Evolutionary conservation across 2,797 vertebrate species (phyloP), one percentile per base, ranked within the genome.

Genomic region (Erpetoichthys calabaricus): DNA sequence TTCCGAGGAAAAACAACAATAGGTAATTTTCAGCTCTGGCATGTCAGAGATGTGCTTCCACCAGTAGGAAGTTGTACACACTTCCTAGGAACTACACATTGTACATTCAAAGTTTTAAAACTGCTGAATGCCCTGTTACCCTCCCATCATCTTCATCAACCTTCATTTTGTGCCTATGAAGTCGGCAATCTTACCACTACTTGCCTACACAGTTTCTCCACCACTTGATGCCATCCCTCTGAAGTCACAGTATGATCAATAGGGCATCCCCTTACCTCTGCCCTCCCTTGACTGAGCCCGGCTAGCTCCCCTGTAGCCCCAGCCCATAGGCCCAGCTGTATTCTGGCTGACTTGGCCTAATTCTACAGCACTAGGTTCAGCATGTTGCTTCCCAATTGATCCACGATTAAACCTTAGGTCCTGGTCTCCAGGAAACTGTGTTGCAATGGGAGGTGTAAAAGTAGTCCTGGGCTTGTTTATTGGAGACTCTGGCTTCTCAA

Each of bases 351-450:
- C 60, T 47, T 82, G 80, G 65, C 77, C 80, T 0, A 76, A 65
- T 60, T 71, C 71, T 42, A 77, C 69, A 60, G 57, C 63, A 51
- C 61, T 59, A 5, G 60, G 50, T 3, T 78, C 79, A 73, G 65
- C 61, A 4, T 45, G 50, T 51, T 76, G 82, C 49, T 80, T 7
- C 59, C 61, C 7, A 25, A 79, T 67, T 65, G 70, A 89, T 65
- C 68, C 54, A 6, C 86, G 83, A 70, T 89, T 74, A 69, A 95
- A 98, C 61, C 95, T 91, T 58, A 97, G 88, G 79, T 98, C 95
- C 83, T 95, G 92, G 78, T 98, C 95, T 68, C 92, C 93, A 0
- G 91, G 89, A 69, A 95, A 98, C 70, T 91, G 90, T 57, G 84
- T 75, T 64, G 75, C 68, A 82, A 80, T 70, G 89, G 68, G 75